Conservation (phyloP, 2,888 invertebrate species). For the Lasiommata megera region DNA sequence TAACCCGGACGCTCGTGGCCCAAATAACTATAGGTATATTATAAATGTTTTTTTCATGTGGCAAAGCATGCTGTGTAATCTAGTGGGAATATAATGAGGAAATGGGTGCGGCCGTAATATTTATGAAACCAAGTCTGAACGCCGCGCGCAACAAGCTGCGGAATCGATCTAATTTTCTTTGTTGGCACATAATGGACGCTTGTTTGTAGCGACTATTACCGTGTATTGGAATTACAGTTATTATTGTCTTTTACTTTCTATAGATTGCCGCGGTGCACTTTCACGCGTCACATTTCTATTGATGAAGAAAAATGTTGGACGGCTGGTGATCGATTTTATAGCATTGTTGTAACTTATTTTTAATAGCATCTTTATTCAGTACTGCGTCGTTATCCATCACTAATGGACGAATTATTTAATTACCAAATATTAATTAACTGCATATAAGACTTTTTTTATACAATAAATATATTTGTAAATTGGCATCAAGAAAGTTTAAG, state of each 20-base stretch:
- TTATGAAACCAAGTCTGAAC: conserved; percentile 24
- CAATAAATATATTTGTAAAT: too few species aligned
- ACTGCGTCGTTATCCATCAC: too few species aligned
- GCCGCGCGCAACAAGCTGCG: conserved; percentile 20
- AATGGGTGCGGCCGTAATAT: conserved; percentile 2
- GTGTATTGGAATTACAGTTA: conserved; percentile 20
- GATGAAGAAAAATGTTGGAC: conserved; percentile 3
- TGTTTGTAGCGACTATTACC: conserved; percentile 2
- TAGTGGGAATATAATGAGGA: conserved; percentile 14
- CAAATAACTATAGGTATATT: too few species aligned
- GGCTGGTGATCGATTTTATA: conserved; percentile 4
- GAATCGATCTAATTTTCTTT: conserved; percentile 24
- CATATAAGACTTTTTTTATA: too few species aligned
- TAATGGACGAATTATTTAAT: too few species aligned
- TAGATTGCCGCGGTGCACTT: conserved; percentile 27
- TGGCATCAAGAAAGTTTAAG: too few species aligned
- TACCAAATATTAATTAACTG: too few species aligned
- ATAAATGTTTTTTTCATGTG: too few species aligned
- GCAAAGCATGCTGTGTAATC: too few species aligned
- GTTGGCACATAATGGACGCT: conserved; percentile 13
- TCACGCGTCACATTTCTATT: conserved; percentile 24
- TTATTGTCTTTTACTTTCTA: conserved; percentile 39
- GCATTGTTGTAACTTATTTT: background rate
- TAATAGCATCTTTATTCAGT: background rate
- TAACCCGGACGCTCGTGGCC: too few species aligned